Base-by-base conservation (phyloP, 2,797 vertebrate species). In the Poecilia velifera region DNA sequence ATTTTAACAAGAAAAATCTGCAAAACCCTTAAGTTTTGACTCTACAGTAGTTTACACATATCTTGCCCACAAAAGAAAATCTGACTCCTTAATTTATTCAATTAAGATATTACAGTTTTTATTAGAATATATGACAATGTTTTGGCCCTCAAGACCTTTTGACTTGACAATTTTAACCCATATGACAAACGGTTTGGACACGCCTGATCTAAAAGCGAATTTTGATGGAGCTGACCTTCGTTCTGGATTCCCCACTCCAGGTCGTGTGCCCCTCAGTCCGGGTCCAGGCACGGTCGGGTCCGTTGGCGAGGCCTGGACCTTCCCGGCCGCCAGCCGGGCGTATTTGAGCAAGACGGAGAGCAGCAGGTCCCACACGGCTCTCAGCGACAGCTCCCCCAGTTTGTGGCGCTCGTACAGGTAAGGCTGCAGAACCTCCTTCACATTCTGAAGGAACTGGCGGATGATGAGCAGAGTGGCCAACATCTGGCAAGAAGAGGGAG, bases 391-490 rank as follows among this genome's bases (percentile, higher is more conserved):
- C 87, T 98, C 96, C 0, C 97, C 97, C 5, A 97, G 92, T 82
- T 97, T 96, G 84, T 99, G 96, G 47, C 97, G 96, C 73, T 97
- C 97, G 62, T 97, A 98, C 62, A 99, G 92, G 88, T 99, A 98
- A 10, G 98, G 98, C 95, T 99, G 98, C 12, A 98, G 95, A 78
- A 98, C 98, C 89, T 99, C 98, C 53, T 98, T 97, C 83, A 99
- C 86, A 39, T 99, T 99, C 93, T 98, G 98, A 88, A 99, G 95
- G 91, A 99, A 97, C 95, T 99, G 98, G 28, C 98, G 97, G 25
- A 98, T 99, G 92, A 99, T 97, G 91, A 99, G 97, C 86, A 99
- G 96, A 31, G 98, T 98, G 90, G 98, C 98, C 94, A 99, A 94
- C 98, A 98, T 99, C 98, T 99, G 90, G 10, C 71, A 4, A 71